Conservation (phyloP, 2,797 vertebrate species). For the Lepilemur septentrionalis region DNA sequence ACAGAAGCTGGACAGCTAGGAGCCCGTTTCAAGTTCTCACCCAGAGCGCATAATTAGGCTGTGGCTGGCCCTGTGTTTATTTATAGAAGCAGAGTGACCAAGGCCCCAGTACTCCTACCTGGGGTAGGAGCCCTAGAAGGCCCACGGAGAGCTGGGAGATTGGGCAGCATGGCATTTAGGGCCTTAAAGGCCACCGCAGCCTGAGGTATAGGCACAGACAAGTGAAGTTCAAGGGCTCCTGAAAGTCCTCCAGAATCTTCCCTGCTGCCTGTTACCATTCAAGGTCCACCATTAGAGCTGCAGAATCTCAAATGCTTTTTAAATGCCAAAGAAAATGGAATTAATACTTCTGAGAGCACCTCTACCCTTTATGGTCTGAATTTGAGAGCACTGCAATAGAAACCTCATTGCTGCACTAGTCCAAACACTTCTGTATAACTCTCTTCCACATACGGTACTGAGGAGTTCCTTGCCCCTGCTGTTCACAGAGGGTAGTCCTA, state of each 20-base stretch:
- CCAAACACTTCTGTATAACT: background rate
- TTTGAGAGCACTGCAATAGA: background rate
- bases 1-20: background rate
- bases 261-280: background rate
- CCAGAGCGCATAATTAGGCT: fast-evolving
- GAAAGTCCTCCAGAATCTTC: background rate
- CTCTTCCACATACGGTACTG: background rate
- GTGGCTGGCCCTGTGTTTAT: background rate
- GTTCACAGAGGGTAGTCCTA: background rate
- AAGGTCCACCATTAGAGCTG: background rate
- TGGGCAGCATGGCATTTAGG: background rate
- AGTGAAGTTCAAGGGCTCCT: background rate
- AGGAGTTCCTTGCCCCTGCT: background rate
- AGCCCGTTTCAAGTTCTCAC: background rate
- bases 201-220: background rate
- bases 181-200: background rate
- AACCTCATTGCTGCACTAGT: background rate
- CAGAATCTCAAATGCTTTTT: background rate
- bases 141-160: background rate
- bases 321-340: background rate
- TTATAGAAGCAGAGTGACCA: slow-evolving; percentile 15
- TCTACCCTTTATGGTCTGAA: background rate
- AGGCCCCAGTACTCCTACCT: background rate
- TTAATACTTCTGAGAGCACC: background rate
- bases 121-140: background rate